Conservation (phyloP, 2,888 invertebrate genomes). For the Serrognathus titanus region DNA sequence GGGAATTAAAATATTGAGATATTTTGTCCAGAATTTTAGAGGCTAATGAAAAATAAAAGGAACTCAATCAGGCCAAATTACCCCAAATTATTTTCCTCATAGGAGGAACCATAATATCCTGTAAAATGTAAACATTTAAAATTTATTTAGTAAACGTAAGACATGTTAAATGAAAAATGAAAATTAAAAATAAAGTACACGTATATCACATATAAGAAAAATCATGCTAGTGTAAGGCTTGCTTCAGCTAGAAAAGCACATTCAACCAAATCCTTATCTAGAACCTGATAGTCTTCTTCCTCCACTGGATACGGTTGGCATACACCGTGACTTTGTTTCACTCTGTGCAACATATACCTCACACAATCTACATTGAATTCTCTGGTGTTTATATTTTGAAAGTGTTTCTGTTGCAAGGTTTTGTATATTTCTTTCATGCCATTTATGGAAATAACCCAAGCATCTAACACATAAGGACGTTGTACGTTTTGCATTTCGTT, state of each 20-base stretch:
- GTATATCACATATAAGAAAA: too few species aligned
- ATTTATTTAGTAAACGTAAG: too few species aligned
- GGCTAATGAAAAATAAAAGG: too few species aligned
- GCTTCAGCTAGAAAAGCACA: not conserved
- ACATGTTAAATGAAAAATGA: too few species aligned
- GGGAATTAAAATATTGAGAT: too few species aligned
- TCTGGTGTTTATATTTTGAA: slow-evolving; percentile 2
- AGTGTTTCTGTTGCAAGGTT: slow-evolving; percentile 3
- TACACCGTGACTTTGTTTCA: not conserved
- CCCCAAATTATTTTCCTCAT: too few species aligned
- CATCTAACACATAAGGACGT: slow-evolving; percentile 12
- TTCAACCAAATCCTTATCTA: not conserved
- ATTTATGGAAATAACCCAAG: slow-evolving; percentile 13
- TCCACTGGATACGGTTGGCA: not conserved
- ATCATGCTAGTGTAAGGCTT: not conserved
- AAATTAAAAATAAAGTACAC: too few species aligned
- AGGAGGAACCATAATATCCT: too few species aligned
- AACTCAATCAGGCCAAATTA: too few species aligned
- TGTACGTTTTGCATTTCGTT: not conserved
- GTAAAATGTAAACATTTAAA: too few species aligned
- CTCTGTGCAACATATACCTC: not conserved
- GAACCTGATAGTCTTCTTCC: not conserved
- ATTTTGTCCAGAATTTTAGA: too few species aligned
- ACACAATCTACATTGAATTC: slow-evolving; percentile 7
- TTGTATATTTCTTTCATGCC: slow-evolving; percentile 10